phyloP scores from a whole-genome alignment of 2,888 invertebrate genomes.

The Macropis europaea region DNA sequence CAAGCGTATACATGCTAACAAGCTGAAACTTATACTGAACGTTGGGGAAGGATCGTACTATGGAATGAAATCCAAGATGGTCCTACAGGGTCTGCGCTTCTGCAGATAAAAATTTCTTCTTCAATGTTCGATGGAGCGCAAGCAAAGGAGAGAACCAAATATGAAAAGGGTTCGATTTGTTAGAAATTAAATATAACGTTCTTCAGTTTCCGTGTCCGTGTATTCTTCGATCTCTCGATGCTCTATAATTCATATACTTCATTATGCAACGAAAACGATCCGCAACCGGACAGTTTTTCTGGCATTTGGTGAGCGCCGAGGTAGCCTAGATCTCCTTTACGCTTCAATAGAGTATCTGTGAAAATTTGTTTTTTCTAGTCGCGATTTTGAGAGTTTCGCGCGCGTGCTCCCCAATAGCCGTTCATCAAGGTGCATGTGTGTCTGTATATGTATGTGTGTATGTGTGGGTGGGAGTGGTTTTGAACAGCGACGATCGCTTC shows the following conservation, averaged over 20 bases:
- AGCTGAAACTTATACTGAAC: too few species aligned
- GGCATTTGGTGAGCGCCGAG: conserved; percentile 25
- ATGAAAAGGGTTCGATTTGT: neutral
- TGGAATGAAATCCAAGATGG: too few species aligned
- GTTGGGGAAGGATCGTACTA: too few species aligned
- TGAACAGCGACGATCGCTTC: neutral
- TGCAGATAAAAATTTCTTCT: too few species aligned
- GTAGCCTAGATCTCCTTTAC: conserved; percentile 11
- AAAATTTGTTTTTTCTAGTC: neutral
- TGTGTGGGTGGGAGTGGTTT: neutral
- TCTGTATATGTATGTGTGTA: too few species aligned
- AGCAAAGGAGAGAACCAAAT: neutral
- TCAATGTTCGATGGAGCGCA: neutral
- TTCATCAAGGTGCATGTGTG: too few species aligned
- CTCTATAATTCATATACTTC: neutral
- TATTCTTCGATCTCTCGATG: neutral
- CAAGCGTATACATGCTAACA: too few species aligned
- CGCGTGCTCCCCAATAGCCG: conserved; percentile 5
- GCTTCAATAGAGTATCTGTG: conserved; percentile 2
- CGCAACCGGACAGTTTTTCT: neutral
- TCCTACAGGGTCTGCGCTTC: too few species aligned
- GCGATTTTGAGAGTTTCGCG: conserved; percentile 1
- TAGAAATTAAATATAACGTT: neutral
- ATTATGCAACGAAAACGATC: neutral
- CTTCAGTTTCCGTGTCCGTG: neutral